Base-by-base conservation (phyloP, 2,113 vertebrate genomes). In the Lophochroa leadbeateri region DNA sequence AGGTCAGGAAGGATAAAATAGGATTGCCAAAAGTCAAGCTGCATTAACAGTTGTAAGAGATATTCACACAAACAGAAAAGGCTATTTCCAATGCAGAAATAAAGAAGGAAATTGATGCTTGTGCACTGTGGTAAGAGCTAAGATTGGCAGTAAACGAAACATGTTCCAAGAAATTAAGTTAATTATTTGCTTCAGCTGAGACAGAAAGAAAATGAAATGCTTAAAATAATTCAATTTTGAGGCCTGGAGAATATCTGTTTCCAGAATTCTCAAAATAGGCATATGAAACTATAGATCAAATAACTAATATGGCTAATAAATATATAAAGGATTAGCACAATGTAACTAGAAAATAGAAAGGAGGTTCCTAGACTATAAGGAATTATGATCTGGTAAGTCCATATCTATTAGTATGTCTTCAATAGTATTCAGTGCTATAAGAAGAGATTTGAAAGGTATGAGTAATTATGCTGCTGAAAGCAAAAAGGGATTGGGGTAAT, bases 181-280 rank as follows among this genome's bases (percentile, higher is more conserved):
- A 88, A 86, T 95, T 88, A 72, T 88, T 88, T 94, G 58, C 76
- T 96, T 92, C 72, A 81, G 24, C 57, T 88, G 76, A 86, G 63
- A 86, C 44, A 86, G 57, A 86, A 94, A 94, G 39, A 80, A 94
- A 83, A 86, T 25, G 0, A 88, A 91, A 80, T 44, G 21, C 53
- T 74, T 95, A 75, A 94, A 72, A 94, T 80, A 96, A 88, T 83
- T 35, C 11, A 35, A 0, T 92, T 92, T 82, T 0, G 1, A 65
- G 49, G 29, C 8, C 52, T 83, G 39, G 47, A 94, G 25, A 90
- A 71, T 55, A 77, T 88, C 37, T 65, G 2, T 57, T 88, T 81
- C 71, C 64, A 94, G 63, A 92, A 57, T 65, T 86, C 49, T 88
- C 37, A 65, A 90, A 86, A 88, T 33, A 90, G 58, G 13, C 35